Evolutionary conservation across 2,888 invertebrate genomes (phyloP).

Genomic region (Serripes groenlandicus): DNA sequence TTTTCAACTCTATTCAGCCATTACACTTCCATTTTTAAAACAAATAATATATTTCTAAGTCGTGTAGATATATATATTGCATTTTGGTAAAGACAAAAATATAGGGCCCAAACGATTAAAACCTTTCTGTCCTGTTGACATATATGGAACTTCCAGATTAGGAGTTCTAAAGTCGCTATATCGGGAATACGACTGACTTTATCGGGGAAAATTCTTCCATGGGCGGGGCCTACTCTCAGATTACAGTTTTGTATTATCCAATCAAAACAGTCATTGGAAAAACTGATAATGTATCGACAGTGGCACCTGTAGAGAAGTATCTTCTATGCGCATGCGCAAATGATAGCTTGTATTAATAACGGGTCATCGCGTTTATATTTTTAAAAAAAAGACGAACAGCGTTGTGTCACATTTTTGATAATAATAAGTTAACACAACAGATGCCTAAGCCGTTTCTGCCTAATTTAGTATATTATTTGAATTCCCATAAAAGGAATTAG

Average conservation of each 20-base stretch:
- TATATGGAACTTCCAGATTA: no score
- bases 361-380: slow-evolving; percentile 26
- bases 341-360: neutral
- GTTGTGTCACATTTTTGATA: slow-evolving; percentile 34
- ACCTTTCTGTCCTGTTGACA: no score
- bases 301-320: slow-evolving; percentile 26
- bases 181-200: neutral
- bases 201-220: neutral
- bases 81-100: no score
- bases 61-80: no score
- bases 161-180: no score
- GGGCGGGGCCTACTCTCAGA: slow-evolving; percentile 9
- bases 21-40: no score
- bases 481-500: neutral
- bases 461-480: slow-evolving; percentile 16
- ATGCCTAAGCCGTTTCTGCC: slow-evolving; percentile 69
- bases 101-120: no score
- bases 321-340: slow-evolving; percentile 29
- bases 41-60: no score
- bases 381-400: slow-evolving; percentile 4
- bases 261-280: neutral
- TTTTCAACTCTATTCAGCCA: no score
- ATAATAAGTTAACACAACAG: slow-evolving; percentile 14
- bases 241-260: neutral
- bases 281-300: slow-evolving; percentile 9